phyloP scores from a whole-genome alignment of 2,888 invertebrate species.

The Branchinecta sandiegonensis region DNA sequence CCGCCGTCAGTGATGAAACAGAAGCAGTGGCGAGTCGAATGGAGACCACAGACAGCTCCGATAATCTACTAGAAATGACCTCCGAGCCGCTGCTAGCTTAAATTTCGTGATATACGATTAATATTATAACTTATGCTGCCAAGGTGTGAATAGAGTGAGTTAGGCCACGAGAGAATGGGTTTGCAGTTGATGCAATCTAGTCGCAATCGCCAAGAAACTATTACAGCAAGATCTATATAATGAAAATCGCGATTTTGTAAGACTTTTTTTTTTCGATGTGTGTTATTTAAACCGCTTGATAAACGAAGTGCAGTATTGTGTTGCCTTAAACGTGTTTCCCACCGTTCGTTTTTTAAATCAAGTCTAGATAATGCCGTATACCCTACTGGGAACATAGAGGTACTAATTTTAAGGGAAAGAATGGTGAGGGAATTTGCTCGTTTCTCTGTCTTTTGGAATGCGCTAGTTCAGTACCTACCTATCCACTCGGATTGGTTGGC shows the following conservation, averaged over 20 bases:
- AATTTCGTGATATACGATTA: conserved; percentile 1
- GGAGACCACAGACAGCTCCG: conserved; percentile 10
- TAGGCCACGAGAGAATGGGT: neutral
- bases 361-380: too few species aligned
- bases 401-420: too few species aligned
- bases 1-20: conserved; percentile 12
- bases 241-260: too few species aligned
- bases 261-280: too few species aligned
- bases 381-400: too few species aligned
- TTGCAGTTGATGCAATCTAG: conserved; percentile 12
- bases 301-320: conserved; percentile 13
- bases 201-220: neutral
- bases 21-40: neutral
- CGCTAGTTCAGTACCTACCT: too few species aligned
- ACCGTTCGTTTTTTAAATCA: neutral
- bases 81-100: conserved; percentile 3
- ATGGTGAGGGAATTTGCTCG: too few species aligned
- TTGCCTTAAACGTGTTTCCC: conserved; percentile 14
- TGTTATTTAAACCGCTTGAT: neutral
- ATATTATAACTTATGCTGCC: neutral
- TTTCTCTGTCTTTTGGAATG: too few species aligned
- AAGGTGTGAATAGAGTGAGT: neutral
- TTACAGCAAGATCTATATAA: too few species aligned
- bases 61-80: conserved; percentile 10
- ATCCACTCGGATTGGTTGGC: too few species aligned